Conservation (phyloP, 1,140 invertebrate species). For the Elymnias hypermnestra region DNA sequence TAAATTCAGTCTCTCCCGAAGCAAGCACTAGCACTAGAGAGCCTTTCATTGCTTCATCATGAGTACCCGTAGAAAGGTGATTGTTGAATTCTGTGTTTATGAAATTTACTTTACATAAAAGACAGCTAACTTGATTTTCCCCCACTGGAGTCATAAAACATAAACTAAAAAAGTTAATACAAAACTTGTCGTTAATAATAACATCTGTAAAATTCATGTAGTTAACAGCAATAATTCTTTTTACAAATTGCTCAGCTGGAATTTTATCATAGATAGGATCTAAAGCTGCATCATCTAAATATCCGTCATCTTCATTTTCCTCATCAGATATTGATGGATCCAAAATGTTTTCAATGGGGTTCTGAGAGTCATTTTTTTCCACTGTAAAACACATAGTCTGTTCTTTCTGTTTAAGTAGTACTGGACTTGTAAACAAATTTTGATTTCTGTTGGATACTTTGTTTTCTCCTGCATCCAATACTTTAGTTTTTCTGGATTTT, state of each 20-base stretch:
- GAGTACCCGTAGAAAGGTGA: background rate
- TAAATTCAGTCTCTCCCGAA: slow-evolving; percentile 8
- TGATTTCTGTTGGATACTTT: slow-evolving; percentile 7
- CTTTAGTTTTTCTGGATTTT: background rate
- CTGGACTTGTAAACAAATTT: slow-evolving; percentile 5
- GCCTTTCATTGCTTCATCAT: background rate
- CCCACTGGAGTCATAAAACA: background rate
- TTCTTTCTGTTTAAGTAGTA: background rate
- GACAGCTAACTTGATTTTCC: background rate
- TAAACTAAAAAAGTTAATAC: background rate
- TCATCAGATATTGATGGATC: too few relatives aligned
- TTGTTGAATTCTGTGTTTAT: background rate
- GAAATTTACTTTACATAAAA: background rate
- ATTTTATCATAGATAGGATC: background rate
- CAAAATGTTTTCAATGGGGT: too few relatives aligned
- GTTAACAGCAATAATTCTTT: background rate
- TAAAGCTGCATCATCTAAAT: background rate
- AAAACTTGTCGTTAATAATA: slow-evolving; percentile 13
- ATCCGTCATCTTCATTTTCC: background rate
- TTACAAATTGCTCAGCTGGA: background rate
- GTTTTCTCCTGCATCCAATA: background rate
- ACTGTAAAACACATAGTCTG: background rate
- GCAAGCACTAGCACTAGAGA: background rate
- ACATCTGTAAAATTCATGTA: background rate
- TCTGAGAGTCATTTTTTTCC: background rate